Evolutionary conservation across 92 coral and sea anemone species (phyloP), one percentile per base, ranked within the genome.

Genomic region (Palythoa grandiflora): DNA sequence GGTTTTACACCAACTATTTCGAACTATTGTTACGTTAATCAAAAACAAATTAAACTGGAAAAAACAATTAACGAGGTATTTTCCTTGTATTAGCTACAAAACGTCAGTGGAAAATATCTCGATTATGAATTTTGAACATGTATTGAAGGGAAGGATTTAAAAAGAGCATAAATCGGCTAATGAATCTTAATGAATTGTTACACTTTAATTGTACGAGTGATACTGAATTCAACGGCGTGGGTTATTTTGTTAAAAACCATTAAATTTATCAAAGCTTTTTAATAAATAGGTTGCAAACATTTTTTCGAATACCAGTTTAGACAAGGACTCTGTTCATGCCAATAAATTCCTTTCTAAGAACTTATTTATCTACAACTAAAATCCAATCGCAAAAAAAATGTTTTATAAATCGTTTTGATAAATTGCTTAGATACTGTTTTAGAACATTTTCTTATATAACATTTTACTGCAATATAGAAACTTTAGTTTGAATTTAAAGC

Each of bases 11-110:
- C 54, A 66, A 81, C 14, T 81, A 10, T 38, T 39, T 66, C 39
- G n/a, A 74, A 14, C 38, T 5, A 66, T 81, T 81, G 86, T 81
- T 65, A 66, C 74, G 63, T 14, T 81, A 81, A 81, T 81, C 40
- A 68, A 54, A 66, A 81, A 66, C 53, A 81, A 68, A 81, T 81
- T 65, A 54, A 44, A 3, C 48, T 21, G 48, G 48, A 3, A 21
- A 44, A 47, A 53, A 3, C 17, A 70, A 40, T 8, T 54, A 66
- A 65, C 19, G 11, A 6, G 12, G 35, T 40, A 48, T 65, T 38
- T 66, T 66, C 75, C 75, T 11, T 50, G 6, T 36, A 63, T 48
- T 81, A 38, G 48, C 63, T 40, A 47, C 28, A 28, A 81, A 81
- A 81, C 76, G 74, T 21, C 86, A 11, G 47, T 44, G 10, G 50